These are phyloP conservation scores for Cercocebus atys DNA, from an alignment of 2,113 vertebrate genomes.

Conservation along the genomic window DNA sequence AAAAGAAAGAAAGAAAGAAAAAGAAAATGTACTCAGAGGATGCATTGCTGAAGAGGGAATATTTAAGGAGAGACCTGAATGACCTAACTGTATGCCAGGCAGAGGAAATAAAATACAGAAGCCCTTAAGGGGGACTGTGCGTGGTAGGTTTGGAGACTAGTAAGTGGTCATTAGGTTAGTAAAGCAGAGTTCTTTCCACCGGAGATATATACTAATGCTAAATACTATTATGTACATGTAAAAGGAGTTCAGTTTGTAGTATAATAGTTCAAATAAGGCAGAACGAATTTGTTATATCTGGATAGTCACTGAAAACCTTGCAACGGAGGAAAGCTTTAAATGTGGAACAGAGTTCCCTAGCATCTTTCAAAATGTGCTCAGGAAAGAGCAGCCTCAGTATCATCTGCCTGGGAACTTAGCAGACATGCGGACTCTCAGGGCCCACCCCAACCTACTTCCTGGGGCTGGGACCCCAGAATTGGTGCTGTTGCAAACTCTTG, in stretches of 20 bases:
- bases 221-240: neutral
- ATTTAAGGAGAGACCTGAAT: neutral
- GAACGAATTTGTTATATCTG: neutral
- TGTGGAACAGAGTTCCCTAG: neutral
- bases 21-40: neutral
- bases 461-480: rapidly evolving
- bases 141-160: neutral
- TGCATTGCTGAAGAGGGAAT: neutral
- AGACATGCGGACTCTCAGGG: neutral
- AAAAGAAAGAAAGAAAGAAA: too few species aligned
- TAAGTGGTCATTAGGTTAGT: neutral
- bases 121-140: neutral
- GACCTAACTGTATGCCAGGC: neutral
- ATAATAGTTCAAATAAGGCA: neutral
- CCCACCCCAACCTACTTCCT: rapidly evolving
- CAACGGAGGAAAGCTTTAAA: neutral
- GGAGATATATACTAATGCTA: neutral
- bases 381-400: neutral
- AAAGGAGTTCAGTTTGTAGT: neutral
- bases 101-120: neutral
- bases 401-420: neutral
- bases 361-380: neutral
- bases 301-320: neutral
- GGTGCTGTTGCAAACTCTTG: too few species aligned
- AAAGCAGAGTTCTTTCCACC: neutral